A percentile compares a stretch with the other conserved stretches of the same genome.
Conservation (phyloP, 2,888 invertebrate species). For the Tinea semifulvella region DNA sequence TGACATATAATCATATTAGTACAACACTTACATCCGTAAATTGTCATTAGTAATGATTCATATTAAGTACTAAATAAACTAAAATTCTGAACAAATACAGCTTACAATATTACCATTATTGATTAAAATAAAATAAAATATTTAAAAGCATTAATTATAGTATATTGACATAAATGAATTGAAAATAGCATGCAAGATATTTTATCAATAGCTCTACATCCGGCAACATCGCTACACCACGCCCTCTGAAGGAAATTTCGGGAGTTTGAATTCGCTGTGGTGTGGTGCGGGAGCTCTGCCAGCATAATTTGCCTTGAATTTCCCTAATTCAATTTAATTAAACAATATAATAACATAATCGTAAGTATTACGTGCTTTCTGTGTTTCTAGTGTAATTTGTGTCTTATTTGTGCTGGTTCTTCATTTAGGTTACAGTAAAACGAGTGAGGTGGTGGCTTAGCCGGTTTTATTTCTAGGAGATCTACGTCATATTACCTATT, state of each 20-base stretch:
- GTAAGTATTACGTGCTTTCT: constrained; percentile 6
- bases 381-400: not conserved
- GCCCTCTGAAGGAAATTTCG: constrained; percentile 38
- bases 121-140: too few relatives aligned
- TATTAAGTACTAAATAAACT: too few relatives aligned
- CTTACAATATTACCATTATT: too few relatives aligned
- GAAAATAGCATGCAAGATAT: too few relatives aligned
- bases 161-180: too few relatives aligned
- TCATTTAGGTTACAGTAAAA: constrained; percentile 3
- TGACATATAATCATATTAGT: too few relatives aligned
- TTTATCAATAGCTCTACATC: constrained; percentile 1
- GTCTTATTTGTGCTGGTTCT: not conserved
- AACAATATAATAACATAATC: not conserved
- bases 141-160: too few relatives aligned
- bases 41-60: too few relatives aligned
- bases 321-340: constrained; percentile 35
- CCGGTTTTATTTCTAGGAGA: constrained; percentile 4
- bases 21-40: too few relatives aligned
- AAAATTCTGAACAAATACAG: too few relatives aligned
- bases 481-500: constrained; percentile 7
- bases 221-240: constrained; percentile 18
- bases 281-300: constrained; percentile 36
- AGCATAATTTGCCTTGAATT: constrained; percentile 35
- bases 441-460: not conserved
- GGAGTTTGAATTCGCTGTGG: constrained; percentile 46